Evolutionary conservation across 2,888 invertebrate genomes (phyloP).

Genomic region (Lysandra bellargus): DNA sequence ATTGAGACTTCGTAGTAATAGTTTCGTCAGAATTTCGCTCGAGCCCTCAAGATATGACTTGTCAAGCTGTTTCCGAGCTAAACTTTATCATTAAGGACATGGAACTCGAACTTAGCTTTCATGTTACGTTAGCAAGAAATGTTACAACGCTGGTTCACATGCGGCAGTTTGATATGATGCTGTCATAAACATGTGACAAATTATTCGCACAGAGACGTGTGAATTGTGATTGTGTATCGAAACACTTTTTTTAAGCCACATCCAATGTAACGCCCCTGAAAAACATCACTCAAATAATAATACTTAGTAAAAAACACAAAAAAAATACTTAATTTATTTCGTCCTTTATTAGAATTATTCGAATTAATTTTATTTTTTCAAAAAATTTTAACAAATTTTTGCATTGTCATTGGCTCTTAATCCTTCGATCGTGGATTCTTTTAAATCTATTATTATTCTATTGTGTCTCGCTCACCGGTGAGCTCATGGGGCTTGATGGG

Average conservation of each 20-base stretch:
- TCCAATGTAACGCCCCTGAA: no score
- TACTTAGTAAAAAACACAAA: no score
- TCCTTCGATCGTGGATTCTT: no score
- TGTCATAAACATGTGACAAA: neutral
- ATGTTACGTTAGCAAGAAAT: constrained; percentile 5
- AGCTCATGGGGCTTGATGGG: no score
- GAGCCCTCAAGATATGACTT: constrained; percentile 13
- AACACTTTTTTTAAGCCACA: neutral
- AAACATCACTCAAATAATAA: no score
- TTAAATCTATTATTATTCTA: no score
- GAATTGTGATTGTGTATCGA: neutral
- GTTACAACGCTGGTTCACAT: neutral
- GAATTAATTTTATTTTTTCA: no score
- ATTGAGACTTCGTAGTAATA: neutral
- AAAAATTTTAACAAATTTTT: no score
- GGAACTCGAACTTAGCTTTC: constrained; percentile 6
- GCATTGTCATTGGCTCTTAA: no score
- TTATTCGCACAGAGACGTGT: neutral
- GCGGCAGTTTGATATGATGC: neutral
- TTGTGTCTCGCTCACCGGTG: no score
- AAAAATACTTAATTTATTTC: no score
- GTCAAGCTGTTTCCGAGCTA: neutral
- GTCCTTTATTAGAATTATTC: no score
- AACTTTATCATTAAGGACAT: constrained; percentile 29
- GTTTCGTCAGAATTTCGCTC: neutral